phyloP scores from a whole-genome alignment of 2,113 vertebrate species.

The Sporophila hypoxantha region DNA sequence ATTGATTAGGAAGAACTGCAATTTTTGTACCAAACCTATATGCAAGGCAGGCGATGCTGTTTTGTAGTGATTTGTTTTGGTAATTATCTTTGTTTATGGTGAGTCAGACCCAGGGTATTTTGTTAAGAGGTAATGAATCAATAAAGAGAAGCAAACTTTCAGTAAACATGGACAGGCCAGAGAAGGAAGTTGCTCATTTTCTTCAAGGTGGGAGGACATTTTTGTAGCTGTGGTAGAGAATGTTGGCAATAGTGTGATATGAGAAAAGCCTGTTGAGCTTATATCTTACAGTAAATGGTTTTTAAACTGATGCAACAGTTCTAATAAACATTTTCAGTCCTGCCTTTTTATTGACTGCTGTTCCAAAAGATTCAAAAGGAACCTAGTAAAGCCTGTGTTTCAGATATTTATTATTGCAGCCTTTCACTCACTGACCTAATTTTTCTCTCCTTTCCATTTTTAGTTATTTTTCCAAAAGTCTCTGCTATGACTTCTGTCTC shows the following conservation, averaged over 20 bases:
- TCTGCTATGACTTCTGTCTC: neutral
- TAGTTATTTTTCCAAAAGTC: neutral
- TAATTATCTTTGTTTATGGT: neutral
- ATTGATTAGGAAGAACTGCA: neutral
- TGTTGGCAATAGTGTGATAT: neutral
- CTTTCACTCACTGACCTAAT: neutral
- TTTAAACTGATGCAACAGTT: neutral
- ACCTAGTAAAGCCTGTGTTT: neutral
- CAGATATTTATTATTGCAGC: neutral
- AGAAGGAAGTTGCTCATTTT: neutral
- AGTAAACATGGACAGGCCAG: rapidly evolving
- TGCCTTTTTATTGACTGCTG: neutral
- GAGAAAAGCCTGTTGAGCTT: neutral
- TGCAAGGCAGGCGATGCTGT: rapidly evolving
- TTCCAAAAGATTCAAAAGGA: neutral
- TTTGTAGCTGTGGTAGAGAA: neutral
- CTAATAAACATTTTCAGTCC: neutral
- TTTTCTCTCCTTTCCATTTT: neutral
- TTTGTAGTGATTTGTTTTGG: neutral
- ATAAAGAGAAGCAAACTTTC: neutral
- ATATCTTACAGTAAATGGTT: neutral
- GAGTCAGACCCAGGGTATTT: neutral
- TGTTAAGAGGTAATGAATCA: neutral
- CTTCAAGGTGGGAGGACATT: neutral
- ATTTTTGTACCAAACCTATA: neutral